Base-by-base conservation (phyloP, 2,797 vertebrate genomes). In the Atherinosoma microstoma region DNA sequence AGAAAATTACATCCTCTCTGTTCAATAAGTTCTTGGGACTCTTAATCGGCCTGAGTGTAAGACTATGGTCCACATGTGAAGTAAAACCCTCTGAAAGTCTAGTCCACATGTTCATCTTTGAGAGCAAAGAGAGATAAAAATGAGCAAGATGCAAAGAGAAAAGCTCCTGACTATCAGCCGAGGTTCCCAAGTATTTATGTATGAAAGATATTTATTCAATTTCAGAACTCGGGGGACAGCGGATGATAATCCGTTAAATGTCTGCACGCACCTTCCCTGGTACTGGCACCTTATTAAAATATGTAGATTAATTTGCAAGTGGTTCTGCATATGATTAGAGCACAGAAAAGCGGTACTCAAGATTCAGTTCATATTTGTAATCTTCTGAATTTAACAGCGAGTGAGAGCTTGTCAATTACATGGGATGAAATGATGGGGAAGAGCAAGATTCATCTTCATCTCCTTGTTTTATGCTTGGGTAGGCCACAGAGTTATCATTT, bases 371-470 rank as follows among this genome's bases (percentile, higher is more conserved):
- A 94, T 95, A 96, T 97, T 97, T 97, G 95, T 97, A 96, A 97
- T 97, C 95, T 96, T 96, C 95, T 95, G 95, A 96, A 96, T 95
- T 96, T 96, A 97, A 96, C 95, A 95, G 95, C 91, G 90, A 95
- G 94, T 89, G 90, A 97, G 96, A 95, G 94, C 95, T 96, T 97
- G 96, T 98, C 97, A 98, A 98, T 99, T 98, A 98, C 95, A 96
- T 91, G 93, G 95, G 95, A 95, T 94, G 96, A 97, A 97, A 97
- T 96, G 96, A 97, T 96, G 96, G 85, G 88, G 96, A 96, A 96
- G 97, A 97, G 95, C 93, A 93, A 95, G 94, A 95, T 95, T 97
- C 94, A 92, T 98, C 97, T 97, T 97, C 96, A 97, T 99, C 96
- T 97, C 95, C 96, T 96, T 96, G 96, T 98, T 98, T 97, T 94